Percentiles rank a stretch among this genome's conserved stretches.
Evolutionary conservation across 2,888 invertebrate genomes (phyloP).

Genomic region (Amorpha juglandis): DNA sequence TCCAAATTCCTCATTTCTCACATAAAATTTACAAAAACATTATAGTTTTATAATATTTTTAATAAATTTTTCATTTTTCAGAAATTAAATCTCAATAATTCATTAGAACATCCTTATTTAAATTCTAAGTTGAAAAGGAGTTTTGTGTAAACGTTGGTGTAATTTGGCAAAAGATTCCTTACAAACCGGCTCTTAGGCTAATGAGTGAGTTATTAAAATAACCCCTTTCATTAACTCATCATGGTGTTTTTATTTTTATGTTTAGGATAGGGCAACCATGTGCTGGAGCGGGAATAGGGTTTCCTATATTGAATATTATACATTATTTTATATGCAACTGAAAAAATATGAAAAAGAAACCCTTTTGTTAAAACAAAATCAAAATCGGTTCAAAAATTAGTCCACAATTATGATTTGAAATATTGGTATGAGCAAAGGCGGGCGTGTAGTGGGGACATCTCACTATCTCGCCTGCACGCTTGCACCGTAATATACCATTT

Average conservation of each 20-base stretch:
- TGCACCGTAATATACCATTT: too few species aligned
- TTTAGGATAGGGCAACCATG: constrained; percentile 11
- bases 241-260: constrained; percentile 21
- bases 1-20: too few species aligned
- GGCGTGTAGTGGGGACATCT: too few species aligned
- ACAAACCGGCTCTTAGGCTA: constrained; percentile 30
- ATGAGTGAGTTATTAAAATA: constrained; percentile 31
- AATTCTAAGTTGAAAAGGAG: background rate
- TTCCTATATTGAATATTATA: too few species aligned
- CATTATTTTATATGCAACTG: too few species aligned
- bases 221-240: constrained; percentile 14
- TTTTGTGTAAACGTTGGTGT: constrained; percentile 19
- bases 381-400: too few species aligned
- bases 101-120: background rate
- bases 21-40: too few species aligned
- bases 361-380: too few species aligned
- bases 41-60: background rate
- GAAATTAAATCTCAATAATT: constrained; percentile 1
- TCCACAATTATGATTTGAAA: too few species aligned
- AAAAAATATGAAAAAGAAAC: too few species aligned
- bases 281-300: background rate
- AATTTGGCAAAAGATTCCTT: constrained; percentile 25
- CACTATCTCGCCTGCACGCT: too few species aligned
- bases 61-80: background rate
- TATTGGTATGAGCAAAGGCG: too few species aligned